Conservation (phyloP, 2,888 invertebrate species). For the Philopedon plagiatum region DNA sequence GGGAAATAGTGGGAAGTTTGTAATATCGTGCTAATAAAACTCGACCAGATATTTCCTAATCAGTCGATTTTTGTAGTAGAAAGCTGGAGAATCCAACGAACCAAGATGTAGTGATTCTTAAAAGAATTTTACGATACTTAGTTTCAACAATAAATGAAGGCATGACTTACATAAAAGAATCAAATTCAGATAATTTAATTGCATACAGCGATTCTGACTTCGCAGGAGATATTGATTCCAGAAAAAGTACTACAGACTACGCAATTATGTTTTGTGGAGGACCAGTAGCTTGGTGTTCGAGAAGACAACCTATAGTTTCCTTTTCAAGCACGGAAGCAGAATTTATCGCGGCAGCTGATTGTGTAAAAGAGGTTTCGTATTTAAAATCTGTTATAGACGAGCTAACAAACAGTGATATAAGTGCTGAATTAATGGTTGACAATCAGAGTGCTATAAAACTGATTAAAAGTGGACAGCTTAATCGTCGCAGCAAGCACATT, state of each 20-base stretch:
- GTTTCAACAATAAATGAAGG: too few species aligned
- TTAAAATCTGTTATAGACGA: slow-evolving; percentile 37
- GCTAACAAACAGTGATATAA: neutral
- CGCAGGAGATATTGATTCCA: slow-evolving; percentile 48
- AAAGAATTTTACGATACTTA: too few species aligned
- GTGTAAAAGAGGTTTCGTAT: slow-evolving; percentile 51
- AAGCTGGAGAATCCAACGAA: too few species aligned
- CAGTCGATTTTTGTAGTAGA: too few species aligned
- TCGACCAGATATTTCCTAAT: too few species aligned
- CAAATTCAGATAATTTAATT: slow-evolving; percentile 3
- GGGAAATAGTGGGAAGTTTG: too few species aligned
- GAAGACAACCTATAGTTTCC: slow-evolving; percentile 55
- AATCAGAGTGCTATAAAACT: slow-evolving; percentile 47
- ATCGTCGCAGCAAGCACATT: slow-evolving; percentile 49
- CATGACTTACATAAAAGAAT: neutral
- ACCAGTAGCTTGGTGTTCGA: slow-evolving; percentile 55
- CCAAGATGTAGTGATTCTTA: too few species aligned
- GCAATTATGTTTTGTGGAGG: slow-evolving; percentile 50
- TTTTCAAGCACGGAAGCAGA: slow-evolving; percentile 57
- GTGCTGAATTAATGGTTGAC: slow-evolving; percentile 30
- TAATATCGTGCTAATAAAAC: too few species aligned
- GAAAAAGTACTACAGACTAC: slow-evolving; percentile 53
- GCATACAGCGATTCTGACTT: slow-evolving; percentile 48
- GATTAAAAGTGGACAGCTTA: slow-evolving; percentile 40
- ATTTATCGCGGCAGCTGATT: slow-evolving; percentile 50